phyloP scores from a whole-genome alignment of 2,113 vertebrate species.

The Elaphurus davidianus region DNA sequence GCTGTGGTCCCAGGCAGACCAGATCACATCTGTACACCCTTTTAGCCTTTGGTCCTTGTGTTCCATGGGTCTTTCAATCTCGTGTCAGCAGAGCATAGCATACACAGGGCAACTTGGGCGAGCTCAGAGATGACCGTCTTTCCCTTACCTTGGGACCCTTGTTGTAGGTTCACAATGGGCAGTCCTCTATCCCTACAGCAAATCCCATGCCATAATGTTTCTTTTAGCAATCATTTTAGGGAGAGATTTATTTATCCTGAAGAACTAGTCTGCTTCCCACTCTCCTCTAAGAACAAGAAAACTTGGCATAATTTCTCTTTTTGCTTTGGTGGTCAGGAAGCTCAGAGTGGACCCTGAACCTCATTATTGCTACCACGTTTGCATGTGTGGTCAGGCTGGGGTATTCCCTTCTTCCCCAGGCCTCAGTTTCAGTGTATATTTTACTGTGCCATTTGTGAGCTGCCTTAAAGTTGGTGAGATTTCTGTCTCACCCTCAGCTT shows the following conservation, averaged over 20 bases:
- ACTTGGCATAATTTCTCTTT: not conserved
- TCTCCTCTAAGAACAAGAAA: not conserved
- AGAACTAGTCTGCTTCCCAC: not conserved
- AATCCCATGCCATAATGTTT: not conserved
- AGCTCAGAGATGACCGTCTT: not conserved
- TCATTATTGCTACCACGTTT: accelerated
- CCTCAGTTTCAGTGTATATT: accelerated
- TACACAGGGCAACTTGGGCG: not conserved
- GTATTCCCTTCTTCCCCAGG: not conserved
- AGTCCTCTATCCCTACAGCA: not conserved
- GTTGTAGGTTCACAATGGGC: not conserved
- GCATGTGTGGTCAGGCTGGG: not conserved
- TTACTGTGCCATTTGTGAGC: not conserved
- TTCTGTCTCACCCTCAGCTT: not conserved
- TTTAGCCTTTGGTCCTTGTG: not conserved
- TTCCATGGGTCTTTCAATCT: not conserved
- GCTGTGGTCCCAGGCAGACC: not conserved
- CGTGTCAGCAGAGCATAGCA: not conserved
- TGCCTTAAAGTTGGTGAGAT: not conserved
- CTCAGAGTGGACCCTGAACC: not conserved
- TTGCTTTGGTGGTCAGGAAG: not conserved
- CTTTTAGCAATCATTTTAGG: not conserved
- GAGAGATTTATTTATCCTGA: not conserved
- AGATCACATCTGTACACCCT: too few species aligned
- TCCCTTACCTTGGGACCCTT: not conserved